Conservation (phyloP, 2,113 vertebrate species). For the Bathybates hornii region DNA sequence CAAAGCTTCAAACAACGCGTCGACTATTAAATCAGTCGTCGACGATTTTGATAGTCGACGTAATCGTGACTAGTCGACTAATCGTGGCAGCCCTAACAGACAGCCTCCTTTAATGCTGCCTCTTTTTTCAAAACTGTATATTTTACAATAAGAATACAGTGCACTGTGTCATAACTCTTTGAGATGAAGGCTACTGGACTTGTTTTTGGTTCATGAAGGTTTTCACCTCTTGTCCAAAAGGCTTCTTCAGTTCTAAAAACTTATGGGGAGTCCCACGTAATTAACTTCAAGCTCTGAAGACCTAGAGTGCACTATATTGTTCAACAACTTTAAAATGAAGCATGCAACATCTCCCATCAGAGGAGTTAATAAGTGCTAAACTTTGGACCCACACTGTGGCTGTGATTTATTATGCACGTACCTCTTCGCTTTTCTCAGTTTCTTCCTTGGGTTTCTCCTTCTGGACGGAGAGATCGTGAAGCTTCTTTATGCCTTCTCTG, state of each 20-base stretch:
- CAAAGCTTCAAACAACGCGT: too few species aligned
- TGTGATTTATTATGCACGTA: constrained; percentile 27
- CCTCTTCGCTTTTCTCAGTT: constrained; percentile 77
- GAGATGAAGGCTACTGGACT: not conserved
- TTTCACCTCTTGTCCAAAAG: not conserved
- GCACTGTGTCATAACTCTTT: not conserved
- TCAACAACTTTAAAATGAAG: not conserved
- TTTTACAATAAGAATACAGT: not conserved
- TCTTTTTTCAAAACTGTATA: not conserved
- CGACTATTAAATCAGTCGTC: too few species aligned
- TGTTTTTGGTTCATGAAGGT: not conserved
- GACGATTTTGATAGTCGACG: too few species aligned
- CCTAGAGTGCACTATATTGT: not conserved
- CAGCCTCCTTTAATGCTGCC: not conserved
- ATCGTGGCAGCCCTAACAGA: too few species aligned
- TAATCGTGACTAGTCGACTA: too few species aligned
- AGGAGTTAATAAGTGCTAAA: not conserved
- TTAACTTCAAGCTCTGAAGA: not conserved
- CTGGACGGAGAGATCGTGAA: constrained; percentile 80
- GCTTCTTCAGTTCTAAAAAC: not conserved
- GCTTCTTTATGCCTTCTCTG: constrained; percentile 85
- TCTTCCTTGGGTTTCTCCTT: constrained; percentile 79
- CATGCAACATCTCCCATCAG: not conserved
- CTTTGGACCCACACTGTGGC: not conserved
- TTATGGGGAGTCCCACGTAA: fast-evolving